These are phyloP conservation scores for Hydrozoanthus gracilis DNA, from an alignment of 92 coral and sea anemone genomes.

Conservation along the genomic window DNA sequence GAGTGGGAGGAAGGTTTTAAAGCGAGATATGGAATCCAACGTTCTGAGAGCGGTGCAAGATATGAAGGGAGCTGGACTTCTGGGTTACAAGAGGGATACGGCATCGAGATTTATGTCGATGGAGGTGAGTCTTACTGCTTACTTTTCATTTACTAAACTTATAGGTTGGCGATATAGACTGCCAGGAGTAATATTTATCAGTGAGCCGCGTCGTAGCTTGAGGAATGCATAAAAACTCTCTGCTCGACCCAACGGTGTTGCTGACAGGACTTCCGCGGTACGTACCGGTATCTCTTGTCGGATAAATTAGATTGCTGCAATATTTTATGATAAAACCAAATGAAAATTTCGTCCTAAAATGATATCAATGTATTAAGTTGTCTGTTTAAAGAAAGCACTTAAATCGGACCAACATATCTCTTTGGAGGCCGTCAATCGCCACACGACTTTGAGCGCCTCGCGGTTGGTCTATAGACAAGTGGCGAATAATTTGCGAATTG, in stretches of 20 bases:
- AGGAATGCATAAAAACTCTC: not conserved
- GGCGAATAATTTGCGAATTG: not conserved
- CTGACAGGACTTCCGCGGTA: not conserved
- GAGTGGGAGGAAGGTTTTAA: slow-evolving; percentile 95
- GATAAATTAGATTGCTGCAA: not conserved
- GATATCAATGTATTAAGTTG: not conserved
- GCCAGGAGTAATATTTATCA: not conserved
- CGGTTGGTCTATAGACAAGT: not conserved
- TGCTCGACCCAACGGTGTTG: not conserved
- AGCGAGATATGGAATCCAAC: slow-evolving; percentile 88
- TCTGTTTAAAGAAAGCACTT: not conserved
- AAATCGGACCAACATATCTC: not conserved
- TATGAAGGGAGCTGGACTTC: slow-evolving; percentile 96
- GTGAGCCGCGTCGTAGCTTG: not conserved
- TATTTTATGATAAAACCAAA: not conserved
- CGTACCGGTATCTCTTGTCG: too few species aligned
- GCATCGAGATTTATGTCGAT: slow-evolving; percentile 86
- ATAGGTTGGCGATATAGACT: not conserved
- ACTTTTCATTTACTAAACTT: not conserved
- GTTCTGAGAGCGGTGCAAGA: slow-evolving; percentile 83
- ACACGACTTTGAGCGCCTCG: not conserved
- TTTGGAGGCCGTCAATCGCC: not conserved
- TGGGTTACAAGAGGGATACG: slow-evolving; percentile 91
- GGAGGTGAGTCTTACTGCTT: slow-evolving; percentile 67
- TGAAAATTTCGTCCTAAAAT: not conserved